Conservation (phyloP, 2,797 vertebrate genomes). For the Oophaga sylvatica region DNA sequence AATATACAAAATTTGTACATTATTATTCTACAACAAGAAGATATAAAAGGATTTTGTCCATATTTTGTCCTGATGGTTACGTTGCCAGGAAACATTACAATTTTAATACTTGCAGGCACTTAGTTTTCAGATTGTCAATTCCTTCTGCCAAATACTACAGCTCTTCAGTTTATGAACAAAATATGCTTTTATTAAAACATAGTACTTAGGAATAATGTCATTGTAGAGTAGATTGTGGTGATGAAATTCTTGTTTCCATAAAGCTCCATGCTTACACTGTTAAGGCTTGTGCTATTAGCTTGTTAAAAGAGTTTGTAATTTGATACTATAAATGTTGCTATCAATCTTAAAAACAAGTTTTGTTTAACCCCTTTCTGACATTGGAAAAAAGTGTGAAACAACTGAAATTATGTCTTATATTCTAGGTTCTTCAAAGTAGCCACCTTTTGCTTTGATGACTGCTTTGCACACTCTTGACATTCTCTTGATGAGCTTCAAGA, state of each 20-base stretch:
- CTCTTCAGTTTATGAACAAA: constrained; percentile 49
- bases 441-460: too few species aligned
- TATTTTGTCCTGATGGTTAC: constrained; percentile 42
- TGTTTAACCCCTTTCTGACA: neutral
- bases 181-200: constrained; percentile 50
- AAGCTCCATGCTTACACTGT: neutral
- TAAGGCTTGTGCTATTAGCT: neutral
- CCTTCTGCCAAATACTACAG: constrained; percentile 40
- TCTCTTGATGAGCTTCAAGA: too few species aligned
- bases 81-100: constrained; percentile 58
- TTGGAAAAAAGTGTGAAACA: too few species aligned
- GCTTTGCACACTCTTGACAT: too few species aligned
- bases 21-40: constrained; percentile 32
- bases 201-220: constrained; percentile 48
- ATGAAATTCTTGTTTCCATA: neutral
- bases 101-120: constrained; percentile 50
- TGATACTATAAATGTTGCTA: neutral
- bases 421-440: too few species aligned
- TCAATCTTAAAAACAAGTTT: neutral
- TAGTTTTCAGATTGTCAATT: constrained; percentile 50
- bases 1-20: constrained; percentile 32
- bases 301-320: neutral
- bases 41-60: constrained; percentile 40
- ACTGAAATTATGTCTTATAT: too few species aligned
- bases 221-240: neutral